Evolutionary conservation across 1,140 invertebrate genomes (phyloP).

Genomic region (Diabrotica virgifera): DNA sequence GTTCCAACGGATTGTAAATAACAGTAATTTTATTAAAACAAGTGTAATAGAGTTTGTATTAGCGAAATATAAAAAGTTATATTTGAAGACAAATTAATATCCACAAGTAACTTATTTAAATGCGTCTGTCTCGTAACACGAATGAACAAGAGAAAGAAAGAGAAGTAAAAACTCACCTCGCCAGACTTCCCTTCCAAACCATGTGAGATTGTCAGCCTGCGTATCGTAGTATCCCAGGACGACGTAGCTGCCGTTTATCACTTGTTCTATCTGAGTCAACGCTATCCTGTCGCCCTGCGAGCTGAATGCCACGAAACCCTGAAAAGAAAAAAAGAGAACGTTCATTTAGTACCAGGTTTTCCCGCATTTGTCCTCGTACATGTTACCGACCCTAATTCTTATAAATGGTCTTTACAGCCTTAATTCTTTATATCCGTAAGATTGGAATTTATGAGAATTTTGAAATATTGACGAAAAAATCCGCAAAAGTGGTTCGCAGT

Average conservation of each 20-base stretch:
- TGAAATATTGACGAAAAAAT: neutral
- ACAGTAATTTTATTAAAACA: no score
- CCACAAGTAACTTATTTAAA: no score
- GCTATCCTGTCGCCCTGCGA: slow-evolving; percentile 98
- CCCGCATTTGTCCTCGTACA: neutral
- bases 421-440: neutral
- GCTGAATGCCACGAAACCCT: slow-evolving; percentile 93
- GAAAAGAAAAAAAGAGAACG: slow-evolving; percentile 41
- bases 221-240: slow-evolving; percentile 97
- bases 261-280: slow-evolving; percentile 97
- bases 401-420: slow-evolving; percentile 2
- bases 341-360: slow-evolving; percentile 4
- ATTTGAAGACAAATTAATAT: no score
- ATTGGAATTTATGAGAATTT: neutral
- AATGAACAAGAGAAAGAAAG: neutral
- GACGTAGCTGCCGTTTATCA: slow-evolving; percentile 91
- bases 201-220: slow-evolving; percentile 90
- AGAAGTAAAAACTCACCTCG: slow-evolving; percentile 58
- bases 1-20: no score
- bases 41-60: no score
- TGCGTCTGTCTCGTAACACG: no score
- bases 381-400: neutral
- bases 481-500: no score
- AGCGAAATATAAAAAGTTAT: no score
- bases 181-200: slow-evolving; percentile 88